Conservation (phyloP, 2,888 invertebrate species). For the Strigamia maritima region DNA sequence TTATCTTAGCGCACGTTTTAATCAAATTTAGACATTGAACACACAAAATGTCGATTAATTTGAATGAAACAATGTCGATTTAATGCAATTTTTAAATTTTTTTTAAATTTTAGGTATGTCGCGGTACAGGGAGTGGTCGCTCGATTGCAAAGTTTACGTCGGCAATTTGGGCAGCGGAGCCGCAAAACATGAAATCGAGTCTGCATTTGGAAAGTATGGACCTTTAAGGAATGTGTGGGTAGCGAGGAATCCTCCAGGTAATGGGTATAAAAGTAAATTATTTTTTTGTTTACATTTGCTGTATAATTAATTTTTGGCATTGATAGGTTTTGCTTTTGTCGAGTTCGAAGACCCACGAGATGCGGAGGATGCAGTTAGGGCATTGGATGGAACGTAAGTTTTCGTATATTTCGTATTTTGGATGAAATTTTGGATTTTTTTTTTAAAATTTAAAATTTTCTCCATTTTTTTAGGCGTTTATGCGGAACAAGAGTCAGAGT, state of each 20-base stretch:
- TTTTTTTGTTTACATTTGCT: neutral
- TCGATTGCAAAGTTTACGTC: constrained; percentile 87
- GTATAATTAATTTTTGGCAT: constrained; percentile 51
- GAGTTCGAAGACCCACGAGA: constrained; percentile 85
- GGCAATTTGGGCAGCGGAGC: constrained; percentile 88
- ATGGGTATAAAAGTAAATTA: constrained; percentile 11
- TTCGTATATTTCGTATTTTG: too few relatives aligned
- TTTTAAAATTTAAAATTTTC: neutral
- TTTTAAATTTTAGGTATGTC: constrained; percentile 59
- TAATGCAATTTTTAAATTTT: neutral
- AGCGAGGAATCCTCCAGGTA: constrained; percentile 80
- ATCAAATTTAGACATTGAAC: too few relatives aligned
- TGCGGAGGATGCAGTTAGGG: constrained; percentile 79
- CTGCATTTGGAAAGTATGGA: constrained; percentile 82
- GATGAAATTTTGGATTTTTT: neutral
- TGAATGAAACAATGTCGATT: too few relatives aligned
- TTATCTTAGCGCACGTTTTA: too few relatives aligned
- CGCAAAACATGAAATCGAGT: constrained; percentile 83
- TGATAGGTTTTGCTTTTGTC: constrained; percentile 73
- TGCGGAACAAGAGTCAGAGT: constrained; percentile 86
- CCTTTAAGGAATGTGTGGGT: constrained; percentile 90
- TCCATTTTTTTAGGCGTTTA: constrained; percentile 63
- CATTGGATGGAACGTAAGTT: constrained; percentile 78
- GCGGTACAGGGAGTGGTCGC: constrained; percentile 75
- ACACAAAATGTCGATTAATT: too few relatives aligned